Evolutionary conservation across 2,797 vertebrate species (phyloP).

Genomic region (Eulemur albifrons): DNA sequence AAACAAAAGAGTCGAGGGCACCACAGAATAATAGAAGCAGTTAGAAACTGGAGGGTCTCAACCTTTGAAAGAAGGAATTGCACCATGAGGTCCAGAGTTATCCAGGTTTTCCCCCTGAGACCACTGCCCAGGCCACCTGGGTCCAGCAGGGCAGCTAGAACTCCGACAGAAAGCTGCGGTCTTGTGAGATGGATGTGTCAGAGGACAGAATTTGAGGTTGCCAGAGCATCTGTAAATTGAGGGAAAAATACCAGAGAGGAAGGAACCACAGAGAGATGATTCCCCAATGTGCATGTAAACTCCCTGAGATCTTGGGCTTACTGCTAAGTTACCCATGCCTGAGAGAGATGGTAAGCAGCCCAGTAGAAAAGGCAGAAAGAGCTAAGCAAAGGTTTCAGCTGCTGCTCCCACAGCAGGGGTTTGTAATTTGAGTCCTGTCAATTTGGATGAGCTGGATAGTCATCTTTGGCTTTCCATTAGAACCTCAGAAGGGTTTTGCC

Average conservation of each 20-base stretch:
- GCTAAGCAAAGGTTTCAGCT: background rate
- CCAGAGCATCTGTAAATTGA: background rate
- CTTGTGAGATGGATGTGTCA: rapidly evolving
- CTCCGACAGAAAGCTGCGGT: background rate
- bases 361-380: rapidly evolving
- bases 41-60: background rate
- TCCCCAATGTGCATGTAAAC: rapidly evolving
- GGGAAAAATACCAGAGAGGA: background rate
- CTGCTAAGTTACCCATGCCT: rapidly evolving
- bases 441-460: background rate
- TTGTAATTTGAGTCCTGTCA: background rate
- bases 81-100: rapidly evolving
- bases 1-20: background rate
- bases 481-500: background rate
- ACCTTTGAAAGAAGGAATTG: background rate
- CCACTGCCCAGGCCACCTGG: no score
- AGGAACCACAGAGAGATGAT: background rate
- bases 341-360: rapidly evolving
- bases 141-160: background rate
- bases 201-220: background rate
- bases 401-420: background rate
- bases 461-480: background rate
- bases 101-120: background rate
- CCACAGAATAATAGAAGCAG: background rate
- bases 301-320: background rate